Evolutionary conservation across 2,888 invertebrate species (phyloP).

Genomic region (Drosophila macrospina): DNA sequence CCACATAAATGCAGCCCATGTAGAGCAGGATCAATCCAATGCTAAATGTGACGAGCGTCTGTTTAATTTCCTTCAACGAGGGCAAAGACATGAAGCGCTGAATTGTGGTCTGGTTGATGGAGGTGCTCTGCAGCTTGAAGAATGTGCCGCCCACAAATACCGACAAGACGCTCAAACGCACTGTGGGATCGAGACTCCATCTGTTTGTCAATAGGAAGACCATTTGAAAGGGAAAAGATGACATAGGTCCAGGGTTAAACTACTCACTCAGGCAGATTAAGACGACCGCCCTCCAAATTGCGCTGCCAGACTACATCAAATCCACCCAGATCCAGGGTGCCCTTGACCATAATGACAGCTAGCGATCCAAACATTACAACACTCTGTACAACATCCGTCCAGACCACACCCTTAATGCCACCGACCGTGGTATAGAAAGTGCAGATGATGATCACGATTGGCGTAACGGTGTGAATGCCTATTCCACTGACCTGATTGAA

Average conservation of each 20-base stretch:
- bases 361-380: constrained; percentile 91
- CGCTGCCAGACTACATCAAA: constrained; percentile 88
- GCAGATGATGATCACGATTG: constrained; percentile 90
- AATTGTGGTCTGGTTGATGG: constrained; percentile 93
- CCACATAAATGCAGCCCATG: constrained; percentile 89
- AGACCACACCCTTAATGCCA: constrained; percentile 92
- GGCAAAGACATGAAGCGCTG: constrained; percentile 93
- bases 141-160: constrained; percentile 91
- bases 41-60: constrained; percentile 89
- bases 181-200: constrained; percentile 91
- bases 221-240: neutral
- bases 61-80: constrained; percentile 88
- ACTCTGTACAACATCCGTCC: constrained; percentile 92
- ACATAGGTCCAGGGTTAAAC: neutral
- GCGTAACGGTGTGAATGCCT: constrained; percentile 92
- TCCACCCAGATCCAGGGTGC: constrained; percentile 90
- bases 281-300: constrained; percentile 89
- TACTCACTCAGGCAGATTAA: constrained; percentile 89
- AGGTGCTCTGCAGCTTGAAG: constrained; percentile 90
- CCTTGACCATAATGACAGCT: constrained; percentile 90
- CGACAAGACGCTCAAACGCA: constrained; percentile 92
- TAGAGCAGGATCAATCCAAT: constrained; percentile 88
- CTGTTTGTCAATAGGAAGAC: neutral
- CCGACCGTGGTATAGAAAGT: constrained; percentile 96
- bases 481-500: constrained; percentile 91